Evolutionary conservation across 2,888 invertebrate genomes (phyloP).

Genomic region (Rhorus exstirpatorius): DNA sequence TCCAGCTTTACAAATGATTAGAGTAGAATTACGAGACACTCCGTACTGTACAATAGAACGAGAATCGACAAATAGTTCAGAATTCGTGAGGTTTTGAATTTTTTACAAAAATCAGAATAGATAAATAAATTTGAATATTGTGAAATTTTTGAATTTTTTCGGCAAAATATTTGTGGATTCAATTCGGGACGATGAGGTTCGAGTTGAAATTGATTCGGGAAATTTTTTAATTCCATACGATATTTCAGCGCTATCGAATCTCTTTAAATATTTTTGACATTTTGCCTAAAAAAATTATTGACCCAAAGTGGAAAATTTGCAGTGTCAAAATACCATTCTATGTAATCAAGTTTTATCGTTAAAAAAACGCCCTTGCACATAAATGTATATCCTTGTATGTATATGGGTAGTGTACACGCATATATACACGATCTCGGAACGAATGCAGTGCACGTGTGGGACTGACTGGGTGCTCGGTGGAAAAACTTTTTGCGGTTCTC

Average conservation of each 20-base stretch:
- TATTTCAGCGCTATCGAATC: not conserved
- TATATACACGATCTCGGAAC: conserved; percentile 71
- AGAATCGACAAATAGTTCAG: too few species aligned
- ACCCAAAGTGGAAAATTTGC: not conserved
- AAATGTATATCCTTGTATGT: conserved; percentile 9
- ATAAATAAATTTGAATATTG: too few species aligned
- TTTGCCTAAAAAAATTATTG: not conserved
- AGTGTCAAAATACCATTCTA: conserved; percentile 15
- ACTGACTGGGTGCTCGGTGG: conserved; percentile 72
- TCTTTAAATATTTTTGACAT: not conserved
- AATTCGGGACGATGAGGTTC: too few species aligned
- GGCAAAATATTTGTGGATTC: too few species aligned
- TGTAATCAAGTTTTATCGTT: conserved; percentile 9
- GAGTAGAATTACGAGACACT: too few species aligned
- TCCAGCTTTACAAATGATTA: too few species aligned
- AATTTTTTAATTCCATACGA: not conserved
- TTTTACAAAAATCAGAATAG: too few species aligned
- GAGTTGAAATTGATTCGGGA: too few species aligned
- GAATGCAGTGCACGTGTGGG: conserved; percentile 76
- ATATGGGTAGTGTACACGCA: not conserved
- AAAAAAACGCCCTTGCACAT: conserved; percentile 20
- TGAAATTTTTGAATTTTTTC: too few species aligned
- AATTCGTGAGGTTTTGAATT: too few species aligned
- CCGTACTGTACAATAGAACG: too few species aligned
- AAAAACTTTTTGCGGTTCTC: conserved; percentile 65